These are phyloP conservation scores for Drosophila antonietae DNA, from an alignment of 2,888 invertebrate species.

Conservation along the genomic window DNA sequence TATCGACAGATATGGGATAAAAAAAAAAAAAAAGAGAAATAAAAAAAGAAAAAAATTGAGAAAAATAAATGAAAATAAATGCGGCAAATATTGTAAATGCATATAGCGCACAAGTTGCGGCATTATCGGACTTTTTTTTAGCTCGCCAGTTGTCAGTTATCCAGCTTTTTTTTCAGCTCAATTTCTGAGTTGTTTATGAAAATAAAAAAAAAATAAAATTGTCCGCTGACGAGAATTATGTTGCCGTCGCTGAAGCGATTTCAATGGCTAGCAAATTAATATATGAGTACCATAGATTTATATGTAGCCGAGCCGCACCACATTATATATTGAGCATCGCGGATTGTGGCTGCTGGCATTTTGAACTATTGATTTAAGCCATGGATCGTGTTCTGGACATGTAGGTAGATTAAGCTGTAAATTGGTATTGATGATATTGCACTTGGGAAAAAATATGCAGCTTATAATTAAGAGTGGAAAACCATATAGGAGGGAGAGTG, in stretches of 20 bases:
- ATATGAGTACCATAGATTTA: conserved; percentile 14
- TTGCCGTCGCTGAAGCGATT: conserved; percentile 25
- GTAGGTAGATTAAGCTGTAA: conserved; percentile 25
- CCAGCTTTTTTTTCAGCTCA: conserved; percentile 6
- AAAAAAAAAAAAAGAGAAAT: not conserved
- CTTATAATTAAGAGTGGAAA: not conserved
- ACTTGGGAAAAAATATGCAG: not conserved
- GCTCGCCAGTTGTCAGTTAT: conserved; percentile 27
- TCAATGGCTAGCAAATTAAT: conserved; percentile 39
- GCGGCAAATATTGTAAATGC: conserved; percentile 50
- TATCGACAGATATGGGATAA: conserved; percentile 34
- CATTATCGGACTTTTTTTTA: conserved; percentile 61
- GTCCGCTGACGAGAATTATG: conserved; percentile 3
- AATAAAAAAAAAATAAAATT: not conserved
- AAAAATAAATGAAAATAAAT: conserved; percentile 47
- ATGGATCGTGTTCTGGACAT: conserved; percentile 13
- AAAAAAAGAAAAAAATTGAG: conserved; percentile 2
- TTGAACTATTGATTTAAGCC: conserved; percentile 17
- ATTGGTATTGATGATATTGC: conserved; percentile 13
- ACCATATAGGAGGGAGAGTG: no score
- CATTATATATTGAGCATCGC: conserved; percentile 11
- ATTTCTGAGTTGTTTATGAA: conserved; percentile 25
- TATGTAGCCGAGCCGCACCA: conserved; percentile 2
- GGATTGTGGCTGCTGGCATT: conserved; percentile 12
- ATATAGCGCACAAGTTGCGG: conserved; percentile 45